Evolutionary conservation across 2,888 invertebrate species (phyloP), one percentile per base, ranked within the genome.

Genomic region (Plutella xylostella): DNA sequence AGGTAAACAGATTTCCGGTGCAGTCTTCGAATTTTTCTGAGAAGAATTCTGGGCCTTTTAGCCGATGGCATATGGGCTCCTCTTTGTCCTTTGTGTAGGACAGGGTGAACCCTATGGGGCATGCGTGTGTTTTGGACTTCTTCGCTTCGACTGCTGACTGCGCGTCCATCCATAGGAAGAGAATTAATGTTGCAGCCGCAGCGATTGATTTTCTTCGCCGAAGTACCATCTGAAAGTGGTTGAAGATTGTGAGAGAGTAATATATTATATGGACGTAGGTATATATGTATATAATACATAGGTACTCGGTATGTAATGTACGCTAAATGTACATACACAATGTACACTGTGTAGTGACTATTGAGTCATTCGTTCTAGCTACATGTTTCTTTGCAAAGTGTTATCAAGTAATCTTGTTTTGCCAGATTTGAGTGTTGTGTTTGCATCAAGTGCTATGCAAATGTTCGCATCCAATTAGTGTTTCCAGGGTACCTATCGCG

Each of bases 21-120:
- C 85, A 85, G 43, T 73, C 65, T 31, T 63, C 58, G 51, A 75
- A 80, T 42, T 63, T 68, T 28, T 79, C 77, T 7, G 53, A 51
- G 43, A 74, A 73, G 5, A 54, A 51, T 55, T 85, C 84, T n/a
- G 72, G 72, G 1, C 64, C 71, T 55, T 82, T 83, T 12, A 64
- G 52, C n/a, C 71, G 65, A 49, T 72, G 73, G 50, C 85, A 85
- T 41, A 73, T 51, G 1, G 66, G 63, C 3, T 58, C 52, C 7
- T 34, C 53, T 31, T 55, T 52, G 30, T 52, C 50, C 43, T 57
- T 62, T 6, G 58, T 62, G 46, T 58, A 62, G 1, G 67, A 63
- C 45, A 70, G 31, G 20, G 58, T 48, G 48, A 74, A 84, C 2
- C 80, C 84, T 45, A 83, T 64, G 0, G 84, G 84, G 46, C 84